These are phyloP conservation scores for Conger conger DNA, from an alignment of 2,113 vertebrate genomes.

Conservation along the genomic window DNA sequence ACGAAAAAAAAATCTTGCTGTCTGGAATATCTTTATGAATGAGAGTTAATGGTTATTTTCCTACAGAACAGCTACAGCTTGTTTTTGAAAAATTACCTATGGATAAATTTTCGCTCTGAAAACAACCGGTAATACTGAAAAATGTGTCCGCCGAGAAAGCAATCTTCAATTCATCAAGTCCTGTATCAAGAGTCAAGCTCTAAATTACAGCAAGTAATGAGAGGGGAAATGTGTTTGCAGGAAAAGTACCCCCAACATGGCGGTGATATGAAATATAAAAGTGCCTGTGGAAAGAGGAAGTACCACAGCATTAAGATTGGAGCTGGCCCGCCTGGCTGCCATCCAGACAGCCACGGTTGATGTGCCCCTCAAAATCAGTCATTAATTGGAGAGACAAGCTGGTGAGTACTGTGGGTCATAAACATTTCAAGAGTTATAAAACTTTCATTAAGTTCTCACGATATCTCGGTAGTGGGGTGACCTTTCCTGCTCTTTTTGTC, in stretches of 20 bases:
- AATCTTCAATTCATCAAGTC: neutral
- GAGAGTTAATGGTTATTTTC: neutral
- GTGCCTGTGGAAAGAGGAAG: constrained; percentile 16
- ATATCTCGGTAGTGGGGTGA: constrained; percentile 71
- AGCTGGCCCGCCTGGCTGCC: constrained; percentile 30
- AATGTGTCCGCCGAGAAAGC: neutral
- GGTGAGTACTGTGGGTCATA: constrained; percentile 75
- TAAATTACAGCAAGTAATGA: neutral
- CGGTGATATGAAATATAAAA: neutral
- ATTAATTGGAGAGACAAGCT: constrained; percentile 73
- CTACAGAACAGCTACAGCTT: constrained; percentile 1
- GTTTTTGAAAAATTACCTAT: neutral
- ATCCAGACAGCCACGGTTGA: constrained; percentile 50
- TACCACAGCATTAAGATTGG: neutral
- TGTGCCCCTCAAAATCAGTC: constrained; percentile 51
- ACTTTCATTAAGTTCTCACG: constrained; percentile 86
- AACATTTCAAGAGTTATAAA: constrained; percentile 86
- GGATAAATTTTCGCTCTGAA: neutral
- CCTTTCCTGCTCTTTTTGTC: constrained; percentile 57
- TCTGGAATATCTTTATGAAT: neutral
- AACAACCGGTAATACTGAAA: neutral
- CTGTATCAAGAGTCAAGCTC: neutral
- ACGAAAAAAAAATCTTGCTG: neutral
- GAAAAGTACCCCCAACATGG: neutral
- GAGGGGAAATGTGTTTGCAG: neutral